These are phyloP conservation scores for Diacarnus erythraeanus DNA, from an alignment of 37 sponge, comb jelly and placozoan species.

Conservation along the genomic window DNA sequence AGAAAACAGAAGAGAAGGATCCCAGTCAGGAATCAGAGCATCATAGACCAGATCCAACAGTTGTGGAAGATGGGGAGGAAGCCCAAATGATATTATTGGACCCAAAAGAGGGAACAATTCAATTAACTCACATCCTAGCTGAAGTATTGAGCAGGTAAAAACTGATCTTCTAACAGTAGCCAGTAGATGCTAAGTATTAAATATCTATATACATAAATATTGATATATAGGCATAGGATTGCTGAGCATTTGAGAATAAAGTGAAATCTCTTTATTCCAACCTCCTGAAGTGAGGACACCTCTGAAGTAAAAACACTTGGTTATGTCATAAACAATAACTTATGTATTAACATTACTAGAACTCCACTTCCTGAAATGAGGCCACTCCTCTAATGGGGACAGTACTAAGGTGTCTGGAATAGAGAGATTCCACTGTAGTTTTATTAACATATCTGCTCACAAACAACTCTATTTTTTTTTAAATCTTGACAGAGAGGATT, in stretches of 20 bases:
- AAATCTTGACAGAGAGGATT: not conserved
- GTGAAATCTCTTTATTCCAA: no score
- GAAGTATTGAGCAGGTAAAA: constrained; percentile 25
- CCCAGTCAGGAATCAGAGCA: not conserved
- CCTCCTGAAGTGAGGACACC: no score
- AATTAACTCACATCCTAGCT: constrained; percentile 13
- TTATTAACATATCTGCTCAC: not conserved
- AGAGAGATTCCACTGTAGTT: not conserved
- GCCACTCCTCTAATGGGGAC: no score
- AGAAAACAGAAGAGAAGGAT: no score
- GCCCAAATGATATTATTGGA: not conserved
- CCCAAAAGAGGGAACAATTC: not conserved
- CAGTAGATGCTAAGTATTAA: no score
- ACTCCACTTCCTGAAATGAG: no score
- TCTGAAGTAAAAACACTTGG: not conserved
- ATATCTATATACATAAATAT: no score
- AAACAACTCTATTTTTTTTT: not conserved
- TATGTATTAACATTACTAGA: no score
- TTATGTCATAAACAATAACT: not conserved
- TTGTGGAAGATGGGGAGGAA: not conserved
- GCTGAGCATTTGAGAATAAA: no score
- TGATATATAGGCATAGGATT: no score
- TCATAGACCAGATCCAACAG: not conserved
- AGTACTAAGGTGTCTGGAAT: no score
- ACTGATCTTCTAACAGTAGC: no score